A percentile compares a stretch with the other conserved stretches of the same genome.
Conservation (phyloP, 2,113 vertebrate genomes). For the Gymnobelideus leadbeateri region DNA sequence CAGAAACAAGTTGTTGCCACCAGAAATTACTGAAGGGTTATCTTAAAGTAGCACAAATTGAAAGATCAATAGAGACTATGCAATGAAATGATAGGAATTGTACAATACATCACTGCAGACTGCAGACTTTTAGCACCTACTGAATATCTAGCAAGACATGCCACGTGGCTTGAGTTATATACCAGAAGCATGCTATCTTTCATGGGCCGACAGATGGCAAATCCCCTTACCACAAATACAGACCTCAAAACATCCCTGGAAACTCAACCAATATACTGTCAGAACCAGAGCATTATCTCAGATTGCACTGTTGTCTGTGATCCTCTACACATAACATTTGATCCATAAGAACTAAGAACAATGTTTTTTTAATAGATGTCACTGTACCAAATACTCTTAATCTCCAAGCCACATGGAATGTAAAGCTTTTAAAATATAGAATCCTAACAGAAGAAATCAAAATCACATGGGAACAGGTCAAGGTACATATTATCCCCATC, state of each 20-base stretch:
- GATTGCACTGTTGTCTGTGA: neutral
- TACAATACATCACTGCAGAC: neutral
- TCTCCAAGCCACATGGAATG: neutral
- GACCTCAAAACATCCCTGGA: neutral
- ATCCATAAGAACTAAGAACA: neutral
- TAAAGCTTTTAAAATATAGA: neutral
- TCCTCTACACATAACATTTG: neutral
- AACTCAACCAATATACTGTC: neutral
- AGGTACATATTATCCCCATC: neutral
- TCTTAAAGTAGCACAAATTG: neutral
- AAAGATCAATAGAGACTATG: neutral
- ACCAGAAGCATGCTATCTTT: neutral
- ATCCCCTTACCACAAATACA: neutral
- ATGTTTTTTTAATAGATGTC: neutral
- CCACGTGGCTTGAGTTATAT: neutral
- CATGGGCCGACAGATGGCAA: neutral
- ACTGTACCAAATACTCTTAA: neutral
- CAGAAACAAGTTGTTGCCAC: neutral
- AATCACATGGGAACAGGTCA: neutral
- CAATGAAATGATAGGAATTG: neutral
- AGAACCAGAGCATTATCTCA: neutral
- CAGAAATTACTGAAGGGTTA: neutral
- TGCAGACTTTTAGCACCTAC: neutral
- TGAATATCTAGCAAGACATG: neutral
- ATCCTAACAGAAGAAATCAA: neutral